Conservation (phyloP, 2,888 invertebrate genomes). For the Calephelis perditalis region DNA sequence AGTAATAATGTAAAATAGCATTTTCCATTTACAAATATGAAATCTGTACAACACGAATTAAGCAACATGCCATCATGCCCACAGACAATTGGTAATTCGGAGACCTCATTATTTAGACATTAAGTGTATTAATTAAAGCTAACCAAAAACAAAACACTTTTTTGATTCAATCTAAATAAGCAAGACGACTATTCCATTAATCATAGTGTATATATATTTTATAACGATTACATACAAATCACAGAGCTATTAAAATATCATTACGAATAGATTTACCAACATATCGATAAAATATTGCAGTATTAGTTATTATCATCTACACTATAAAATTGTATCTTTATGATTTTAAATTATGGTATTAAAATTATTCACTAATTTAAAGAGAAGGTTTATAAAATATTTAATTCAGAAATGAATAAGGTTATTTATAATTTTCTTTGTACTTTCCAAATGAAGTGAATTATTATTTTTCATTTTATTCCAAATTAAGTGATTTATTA, state of each 20-base stretch:
- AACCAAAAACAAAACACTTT: neutral
- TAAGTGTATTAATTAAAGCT: neutral
- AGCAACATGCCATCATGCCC: no score
- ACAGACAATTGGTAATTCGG: no score
- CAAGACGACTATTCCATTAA: conserved; percentile 9
- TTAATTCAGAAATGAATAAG: no score
- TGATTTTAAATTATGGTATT: neutral
- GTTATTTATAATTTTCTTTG: no score
- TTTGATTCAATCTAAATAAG: conserved; percentile 3
- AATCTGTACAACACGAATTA: no score
- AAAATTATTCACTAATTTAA: no score
- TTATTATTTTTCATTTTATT: no score
- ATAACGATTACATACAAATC: conserved; percentile 10
- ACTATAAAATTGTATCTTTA: neutral
- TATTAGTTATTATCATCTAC: conserved; percentile 3
- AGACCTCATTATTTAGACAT: no score
- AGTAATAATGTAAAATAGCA: neutral
- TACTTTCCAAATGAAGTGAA: no score
- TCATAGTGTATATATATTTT: conserved; percentile 4
- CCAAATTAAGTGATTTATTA: no score
- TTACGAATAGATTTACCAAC: conserved; percentile 12
- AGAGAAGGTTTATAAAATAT: no score
- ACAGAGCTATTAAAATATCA: conserved; percentile 12
- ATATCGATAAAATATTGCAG: conserved; percentile 11
- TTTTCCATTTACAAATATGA: no score